These are phyloP conservation scores for Sarotherodon lohbergeri DNA, from an alignment of 2,113 vertebrate genomes.

Conservation along the genomic window DNA sequence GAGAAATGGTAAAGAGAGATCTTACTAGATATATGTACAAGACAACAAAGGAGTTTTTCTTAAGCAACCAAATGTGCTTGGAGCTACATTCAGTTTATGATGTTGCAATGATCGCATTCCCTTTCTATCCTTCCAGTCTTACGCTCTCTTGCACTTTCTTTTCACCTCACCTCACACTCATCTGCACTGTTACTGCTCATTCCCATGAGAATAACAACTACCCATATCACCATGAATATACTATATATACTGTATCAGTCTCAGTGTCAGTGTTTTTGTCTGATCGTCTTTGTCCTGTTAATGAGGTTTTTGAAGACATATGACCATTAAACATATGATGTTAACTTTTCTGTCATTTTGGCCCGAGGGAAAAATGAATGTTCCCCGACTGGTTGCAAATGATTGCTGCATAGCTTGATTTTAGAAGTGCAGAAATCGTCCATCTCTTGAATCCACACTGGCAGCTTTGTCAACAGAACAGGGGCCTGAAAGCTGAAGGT, in stretches of 20 bases:
- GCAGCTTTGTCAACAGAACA: background rate
- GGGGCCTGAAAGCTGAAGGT: background rate
- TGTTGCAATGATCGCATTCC: background rate
- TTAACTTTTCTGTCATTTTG: background rate
- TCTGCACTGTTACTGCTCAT: background rate
- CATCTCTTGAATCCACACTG: background rate
- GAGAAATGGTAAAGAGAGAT: background rate
- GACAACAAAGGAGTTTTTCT: background rate
- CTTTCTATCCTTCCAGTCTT: background rate
- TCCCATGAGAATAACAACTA: background rate
- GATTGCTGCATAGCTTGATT: background rate
- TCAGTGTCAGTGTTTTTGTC: background rate
- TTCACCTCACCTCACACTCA: background rate
- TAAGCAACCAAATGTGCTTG: background rate
- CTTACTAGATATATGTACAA: background rate
- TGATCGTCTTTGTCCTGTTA: background rate
- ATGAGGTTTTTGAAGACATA: background rate
- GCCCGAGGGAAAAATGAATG: background rate
- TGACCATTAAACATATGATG: background rate
- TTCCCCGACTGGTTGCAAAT: background rate
- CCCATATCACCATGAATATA: background rate
- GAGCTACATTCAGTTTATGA: background rate
- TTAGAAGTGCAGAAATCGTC: background rate
- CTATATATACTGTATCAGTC: background rate
- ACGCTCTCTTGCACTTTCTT: background rate